Percentiles rank a stretch among this genome's conserved stretches.
Conservation (phyloP, 35 echinoderm and acorn worm species). For the Apostichopus parvimensis region DNA sequence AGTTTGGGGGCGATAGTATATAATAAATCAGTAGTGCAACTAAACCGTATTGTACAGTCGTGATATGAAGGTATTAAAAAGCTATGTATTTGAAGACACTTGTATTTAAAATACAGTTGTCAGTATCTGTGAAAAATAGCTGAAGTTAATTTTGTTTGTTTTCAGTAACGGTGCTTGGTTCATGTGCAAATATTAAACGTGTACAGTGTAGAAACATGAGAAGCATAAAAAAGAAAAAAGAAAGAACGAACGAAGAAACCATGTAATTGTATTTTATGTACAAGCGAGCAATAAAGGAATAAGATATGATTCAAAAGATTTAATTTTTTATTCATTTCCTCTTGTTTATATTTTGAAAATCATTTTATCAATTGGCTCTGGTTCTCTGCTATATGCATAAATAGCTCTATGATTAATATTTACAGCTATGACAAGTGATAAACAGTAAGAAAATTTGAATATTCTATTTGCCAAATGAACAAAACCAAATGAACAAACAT, state of each 20-base stretch:
- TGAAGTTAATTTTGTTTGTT: not conserved
- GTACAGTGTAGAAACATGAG: conserved; percentile 29
- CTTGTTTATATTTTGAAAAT: not conserved
- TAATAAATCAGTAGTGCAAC: too few species aligned
- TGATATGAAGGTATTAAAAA: too few species aligned
- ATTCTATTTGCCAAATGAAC: too few species aligned
- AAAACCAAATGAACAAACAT: too few species aligned
- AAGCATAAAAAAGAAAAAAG: not conserved
- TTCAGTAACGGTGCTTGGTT: conserved; percentile 26
- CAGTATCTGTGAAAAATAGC: not conserved
- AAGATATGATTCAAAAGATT: not conserved
- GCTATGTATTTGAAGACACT: too few species aligned
- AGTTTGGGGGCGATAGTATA: too few species aligned
- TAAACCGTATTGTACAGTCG: too few species aligned
- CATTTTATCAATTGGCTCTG: not conserved
- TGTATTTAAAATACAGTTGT: not conserved
- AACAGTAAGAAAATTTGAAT: too few species aligned
- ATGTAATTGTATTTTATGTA: conserved; percentile 45
- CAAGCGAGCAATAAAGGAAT: conserved; percentile 49
- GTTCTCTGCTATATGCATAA: not conserved
- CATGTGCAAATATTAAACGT: conserved; percentile 38
- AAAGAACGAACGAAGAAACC: not conserved
- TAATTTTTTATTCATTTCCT: not conserved
- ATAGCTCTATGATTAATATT: too few species aligned
- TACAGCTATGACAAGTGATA: too few species aligned